A percentile compares a stretch with the other conserved stretches of the same genome.
phyloP scores from a whole-genome alignment of 92 coral and sea anemone genomes.

The Palythoa caribaeorum region DNA sequence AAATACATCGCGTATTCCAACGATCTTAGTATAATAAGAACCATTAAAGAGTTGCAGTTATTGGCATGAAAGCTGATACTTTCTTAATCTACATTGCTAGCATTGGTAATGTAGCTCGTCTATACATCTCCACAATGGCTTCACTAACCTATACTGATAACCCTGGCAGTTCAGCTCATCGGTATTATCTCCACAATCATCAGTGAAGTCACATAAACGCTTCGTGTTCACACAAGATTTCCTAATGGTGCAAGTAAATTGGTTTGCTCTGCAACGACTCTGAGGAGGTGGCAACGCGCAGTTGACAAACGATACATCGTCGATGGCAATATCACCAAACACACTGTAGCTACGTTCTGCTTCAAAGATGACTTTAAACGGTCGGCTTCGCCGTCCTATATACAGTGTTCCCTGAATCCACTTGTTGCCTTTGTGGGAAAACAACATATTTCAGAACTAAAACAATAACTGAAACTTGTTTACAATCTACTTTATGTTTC shows the following conservation, averaged over 20 bases:
- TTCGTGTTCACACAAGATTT: slow-evolving; percentile 76
- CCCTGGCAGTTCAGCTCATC: slow-evolving; percentile 81
- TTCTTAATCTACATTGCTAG: slow-evolving; percentile 60
- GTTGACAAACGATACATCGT: slow-evolving; percentile 81
- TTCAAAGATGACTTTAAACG: slow-evolving; percentile 88
- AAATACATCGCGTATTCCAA: too few relatives aligned
- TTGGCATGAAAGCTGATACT: too few relatives aligned
- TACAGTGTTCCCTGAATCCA: slow-evolving; percentile 87
- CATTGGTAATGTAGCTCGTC: slow-evolving; percentile 68
- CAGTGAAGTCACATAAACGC: slow-evolving; percentile 92
- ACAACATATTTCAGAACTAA: not conserved
- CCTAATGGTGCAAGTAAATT: slow-evolving; percentile 77
- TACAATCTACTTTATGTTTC: too few relatives aligned
- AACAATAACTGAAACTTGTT: too few relatives aligned
- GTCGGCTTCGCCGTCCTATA: slow-evolving; percentile 77
- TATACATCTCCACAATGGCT: not conserved
- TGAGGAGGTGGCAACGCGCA: slow-evolving; percentile 86
- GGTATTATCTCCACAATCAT: slow-evolving; percentile 93
- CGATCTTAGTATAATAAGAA: too few relatives aligned
- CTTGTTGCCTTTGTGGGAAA: slow-evolving; percentile 71
- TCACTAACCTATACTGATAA: slow-evolving; percentile 63
- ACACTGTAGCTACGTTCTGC: slow-evolving; percentile 92
- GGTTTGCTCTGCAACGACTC: slow-evolving; percentile 61
- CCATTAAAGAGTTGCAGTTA: too few relatives aligned
- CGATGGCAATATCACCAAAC: slow-evolving; percentile 96